phyloP scores from a whole-genome alignment of 92 coral and sea anemone species.

The Parazoanthus atlanticus region DNA sequence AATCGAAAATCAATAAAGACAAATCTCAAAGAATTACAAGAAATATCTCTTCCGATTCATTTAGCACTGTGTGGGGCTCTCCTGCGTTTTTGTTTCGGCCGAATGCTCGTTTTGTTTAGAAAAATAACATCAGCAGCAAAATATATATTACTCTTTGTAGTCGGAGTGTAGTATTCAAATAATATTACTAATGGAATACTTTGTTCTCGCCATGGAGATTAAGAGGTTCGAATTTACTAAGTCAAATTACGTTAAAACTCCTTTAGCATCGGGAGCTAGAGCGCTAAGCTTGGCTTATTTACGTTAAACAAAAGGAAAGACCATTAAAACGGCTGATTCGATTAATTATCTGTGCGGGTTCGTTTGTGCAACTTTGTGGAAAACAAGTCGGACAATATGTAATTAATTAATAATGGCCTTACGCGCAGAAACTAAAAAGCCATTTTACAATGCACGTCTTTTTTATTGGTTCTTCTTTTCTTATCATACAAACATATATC shows the following conservation, averaged over 20 bases:
- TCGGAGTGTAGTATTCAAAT: not conserved
- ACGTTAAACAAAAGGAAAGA: constrained; percentile 9
- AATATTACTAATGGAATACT: not conserved
- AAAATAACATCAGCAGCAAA: constrained; percentile 9
- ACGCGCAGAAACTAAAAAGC: constrained; percentile 65
- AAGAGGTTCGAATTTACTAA: not conserved
- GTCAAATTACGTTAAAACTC: not conserved
- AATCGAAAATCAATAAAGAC: not conserved
- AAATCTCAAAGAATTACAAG: not conserved
- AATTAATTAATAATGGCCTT: constrained; percentile 78
- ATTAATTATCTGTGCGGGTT: constrained; percentile 20
- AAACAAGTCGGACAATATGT: constrained; percentile 75
- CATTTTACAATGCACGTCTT: constrained; percentile 75
- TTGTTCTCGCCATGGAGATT: constrained; percentile 13
- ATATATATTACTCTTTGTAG: constrained; percentile 9
- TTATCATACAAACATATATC: constrained; percentile 76
- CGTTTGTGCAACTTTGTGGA: constrained; percentile 56
- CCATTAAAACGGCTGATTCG: constrained; percentile 25
- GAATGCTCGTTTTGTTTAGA: constrained; percentile 37
- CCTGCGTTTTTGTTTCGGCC: constrained; percentile 2
- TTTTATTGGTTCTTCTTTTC: constrained; percentile 59
- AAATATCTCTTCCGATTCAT: not conserved
- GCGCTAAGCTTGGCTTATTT: not conserved
- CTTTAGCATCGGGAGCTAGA: not conserved
- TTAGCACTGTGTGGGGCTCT: not conserved